Evolutionary conservation across 2,113 vertebrate species (phyloP).

Genomic region (Trogon melanurus): DNA sequence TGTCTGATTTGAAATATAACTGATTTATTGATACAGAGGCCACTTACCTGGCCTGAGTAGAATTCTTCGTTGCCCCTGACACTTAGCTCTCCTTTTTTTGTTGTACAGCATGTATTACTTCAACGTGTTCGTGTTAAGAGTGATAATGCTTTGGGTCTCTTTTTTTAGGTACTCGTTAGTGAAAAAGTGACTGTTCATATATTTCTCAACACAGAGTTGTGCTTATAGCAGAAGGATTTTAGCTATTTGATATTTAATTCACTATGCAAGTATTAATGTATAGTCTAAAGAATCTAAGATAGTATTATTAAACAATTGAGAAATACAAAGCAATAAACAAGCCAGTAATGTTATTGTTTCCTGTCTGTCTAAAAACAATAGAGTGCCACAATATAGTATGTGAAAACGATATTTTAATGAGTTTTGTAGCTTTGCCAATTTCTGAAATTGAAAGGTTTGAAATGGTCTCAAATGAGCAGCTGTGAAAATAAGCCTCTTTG

Average conservation of each 20-base stretch:
- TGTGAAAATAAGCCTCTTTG: constrained; percentile 28
- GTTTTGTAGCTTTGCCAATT: not conserved
- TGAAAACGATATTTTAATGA: not conserved
- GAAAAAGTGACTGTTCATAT: not conserved
- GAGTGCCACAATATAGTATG: not conserved
- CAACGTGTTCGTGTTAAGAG: not conserved
- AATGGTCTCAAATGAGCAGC: not conserved
- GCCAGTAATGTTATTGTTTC: not conserved
- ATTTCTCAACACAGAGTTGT: not conserved
- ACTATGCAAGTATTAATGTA: not conserved
- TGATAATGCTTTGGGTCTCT: not conserved
- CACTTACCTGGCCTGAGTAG: not conserved
- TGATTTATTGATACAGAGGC: not conserved
- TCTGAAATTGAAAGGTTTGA: constrained; percentile 24
- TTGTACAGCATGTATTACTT: not conserved
- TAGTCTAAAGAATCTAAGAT: not conserved
- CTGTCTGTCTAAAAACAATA: not conserved
- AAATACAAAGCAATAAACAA: not conserved
- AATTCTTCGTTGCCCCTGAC: not conserved
- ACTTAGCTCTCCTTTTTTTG: not conserved
- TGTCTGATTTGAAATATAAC: not conserved
- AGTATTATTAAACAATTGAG: not conserved
- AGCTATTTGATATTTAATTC: not conserved
- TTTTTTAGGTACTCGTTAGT: not conserved
- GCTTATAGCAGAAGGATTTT: not conserved